These are phyloP conservation scores for Sorex araneus DNA, from an alignment of 2,113 vertebrate species.

Conservation along the genomic window DNA sequence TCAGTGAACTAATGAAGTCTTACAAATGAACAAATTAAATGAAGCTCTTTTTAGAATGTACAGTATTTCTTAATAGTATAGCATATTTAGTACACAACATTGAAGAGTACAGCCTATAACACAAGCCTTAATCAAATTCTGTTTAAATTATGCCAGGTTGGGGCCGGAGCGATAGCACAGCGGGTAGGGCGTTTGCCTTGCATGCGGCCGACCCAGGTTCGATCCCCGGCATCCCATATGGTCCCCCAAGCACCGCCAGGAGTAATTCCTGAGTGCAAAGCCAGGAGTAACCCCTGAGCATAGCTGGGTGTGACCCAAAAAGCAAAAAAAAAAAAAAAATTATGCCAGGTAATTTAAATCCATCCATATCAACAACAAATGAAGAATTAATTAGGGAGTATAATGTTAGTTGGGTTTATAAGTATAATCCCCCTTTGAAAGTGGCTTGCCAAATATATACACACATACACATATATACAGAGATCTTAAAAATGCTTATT, in stretches of 20 bases:
- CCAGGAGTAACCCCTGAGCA: no score
- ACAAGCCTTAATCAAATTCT: not conserved
- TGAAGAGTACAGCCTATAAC: not conserved
- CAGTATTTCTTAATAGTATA: constrained; percentile 43
- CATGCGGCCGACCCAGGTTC: no score
- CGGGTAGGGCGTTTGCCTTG: no score
- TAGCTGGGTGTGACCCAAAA: no score
- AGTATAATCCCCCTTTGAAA: constrained; percentile 7
- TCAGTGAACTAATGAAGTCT: constrained; percentile 33
- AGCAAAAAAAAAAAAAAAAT: no score
- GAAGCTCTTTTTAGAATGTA: not conserved
- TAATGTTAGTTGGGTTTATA: not conserved
- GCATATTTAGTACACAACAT: constrained; percentile 33
- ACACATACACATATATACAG: not conserved
- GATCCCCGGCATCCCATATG: no score
- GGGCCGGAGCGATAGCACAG: no score
- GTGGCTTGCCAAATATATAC: not conserved
- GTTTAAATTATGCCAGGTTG: constrained; percentile 33
- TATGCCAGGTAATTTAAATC: constrained; percentile 4
- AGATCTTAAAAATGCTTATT: constrained; percentile 23
- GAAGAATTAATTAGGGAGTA: constrained; percentile 11
- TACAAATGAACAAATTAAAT: constrained; percentile 58
- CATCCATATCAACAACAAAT: constrained; percentile 6
- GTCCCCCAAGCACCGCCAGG: no score
- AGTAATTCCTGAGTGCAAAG: no score